Evolutionary conservation across 2,113 vertebrate species (phyloP), one percentile per base, ranked within the genome.

Genomic region (Carettochelys insculpta): DNA sequence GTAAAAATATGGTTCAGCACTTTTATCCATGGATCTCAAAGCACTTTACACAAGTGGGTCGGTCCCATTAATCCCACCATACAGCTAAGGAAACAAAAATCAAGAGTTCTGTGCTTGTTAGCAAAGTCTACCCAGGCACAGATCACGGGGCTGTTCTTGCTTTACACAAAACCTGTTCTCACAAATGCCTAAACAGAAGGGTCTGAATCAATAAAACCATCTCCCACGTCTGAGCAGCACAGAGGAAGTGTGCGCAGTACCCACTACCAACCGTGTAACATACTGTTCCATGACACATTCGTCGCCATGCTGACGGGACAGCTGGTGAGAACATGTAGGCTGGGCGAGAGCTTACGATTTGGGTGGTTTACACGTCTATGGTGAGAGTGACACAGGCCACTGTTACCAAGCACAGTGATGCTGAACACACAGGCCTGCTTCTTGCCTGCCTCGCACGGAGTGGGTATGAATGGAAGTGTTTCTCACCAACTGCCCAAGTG

Each of bases 151-250:
- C 90, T 61, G 87, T 92, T 92, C 93, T 93, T 90, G 85, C 91
- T 86, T 27, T 92, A 90, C 77, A 90, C 73, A 1, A 92, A 89
- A 94, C 22, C 93, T 92, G 94, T 95, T 97, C 95, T 94, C 95
- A 95, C 94, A 95, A 97, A 96, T 94, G 95, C 93, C 94, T 94
- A 93, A 95, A 95, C 96, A 94, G 93, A 95, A 95, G 95, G 92
- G 92, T 34, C 92, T 95, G 96, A 95, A 95, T 96, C 96, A 95
- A 95, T 94, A 95, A 97, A 96, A 94, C 88, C 94, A 92, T 92
- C 96, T 97, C 93, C 95, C 90, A 71, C 91, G 85, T 94, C 24
- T 85, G 92, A 93, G 94, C 95, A 95, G 94, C 94, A 94, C 90
- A 94, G 94, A 91, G 92, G 94, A 87, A 95, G 92, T 96, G 94